phyloP scores from a whole-genome alignment of 2,888 invertebrate species.

The Dendrolimus houi region DNA sequence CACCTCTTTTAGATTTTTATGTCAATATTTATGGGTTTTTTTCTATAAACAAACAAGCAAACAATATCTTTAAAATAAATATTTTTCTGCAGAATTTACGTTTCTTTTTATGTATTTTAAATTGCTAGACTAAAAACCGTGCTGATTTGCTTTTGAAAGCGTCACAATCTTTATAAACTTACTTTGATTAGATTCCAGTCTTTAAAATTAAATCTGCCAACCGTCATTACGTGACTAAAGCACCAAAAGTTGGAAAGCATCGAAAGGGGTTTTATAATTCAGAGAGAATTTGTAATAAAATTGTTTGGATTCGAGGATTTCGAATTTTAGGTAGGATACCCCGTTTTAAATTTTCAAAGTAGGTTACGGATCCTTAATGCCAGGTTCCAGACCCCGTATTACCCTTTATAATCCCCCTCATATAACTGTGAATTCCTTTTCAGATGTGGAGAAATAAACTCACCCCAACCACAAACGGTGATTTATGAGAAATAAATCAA shows the following conservation, averaged over 20 bases:
- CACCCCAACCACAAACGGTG: neutral
- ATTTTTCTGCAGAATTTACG: too few species aligned
- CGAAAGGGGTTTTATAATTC: constrained; percentile 22
- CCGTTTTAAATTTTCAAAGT: constrained; percentile 32
- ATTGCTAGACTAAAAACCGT: too few species aligned
- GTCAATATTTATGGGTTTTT: too few species aligned
- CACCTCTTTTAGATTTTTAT: too few species aligned
- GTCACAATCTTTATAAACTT: constrained; percentile 1
- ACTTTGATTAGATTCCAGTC: constrained; percentile 2
- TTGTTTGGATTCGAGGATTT: constrained; percentile 26
- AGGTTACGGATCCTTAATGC: constrained; percentile 25
- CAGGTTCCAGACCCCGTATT: constrained; percentile 15
- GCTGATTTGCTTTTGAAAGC: neutral
- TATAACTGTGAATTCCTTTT: constrained; percentile 2
- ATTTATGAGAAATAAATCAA: neutral
- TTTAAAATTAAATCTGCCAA: constrained; percentile 22
- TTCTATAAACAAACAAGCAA: too few species aligned
- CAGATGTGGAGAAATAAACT: neutral
- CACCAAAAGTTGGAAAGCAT: constrained; percentile 27
- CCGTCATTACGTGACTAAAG: constrained; percentile 26
- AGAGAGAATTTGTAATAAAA: constrained; percentile 34
- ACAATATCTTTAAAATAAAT: too few species aligned
- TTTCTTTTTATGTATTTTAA: too few species aligned
- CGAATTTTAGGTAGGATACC: constrained; percentile 14
- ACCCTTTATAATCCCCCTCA: constrained; percentile 16